phyloP scores from a whole-genome alignment of 2,797 vertebrate genomes.

The Erethizon dorsatum region DNA sequence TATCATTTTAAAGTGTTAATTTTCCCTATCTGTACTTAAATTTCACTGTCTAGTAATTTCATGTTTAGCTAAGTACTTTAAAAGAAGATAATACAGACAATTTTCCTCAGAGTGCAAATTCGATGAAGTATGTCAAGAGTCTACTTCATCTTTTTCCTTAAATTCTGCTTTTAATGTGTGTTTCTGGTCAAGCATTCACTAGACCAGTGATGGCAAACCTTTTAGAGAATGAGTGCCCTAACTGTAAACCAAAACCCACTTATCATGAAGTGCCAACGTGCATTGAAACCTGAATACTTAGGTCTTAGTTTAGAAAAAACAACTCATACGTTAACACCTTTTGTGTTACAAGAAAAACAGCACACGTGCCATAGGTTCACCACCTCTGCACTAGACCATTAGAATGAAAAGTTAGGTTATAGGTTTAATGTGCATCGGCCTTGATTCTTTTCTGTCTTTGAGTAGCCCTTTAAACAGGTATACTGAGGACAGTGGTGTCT shows the following conservation, averaged over 20 bases:
- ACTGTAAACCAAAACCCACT: neutral
- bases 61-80: neutral
- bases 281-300: neutral
- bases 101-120: neutral
- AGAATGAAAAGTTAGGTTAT: constrained; percentile 39
- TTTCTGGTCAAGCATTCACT: constrained; percentile 33
- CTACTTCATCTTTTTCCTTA: constrained; percentile 17
- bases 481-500: neutral
- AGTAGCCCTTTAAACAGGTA: neutral
- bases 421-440: neutral
- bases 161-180: neutral
- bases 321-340: neutral
- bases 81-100: neutral
- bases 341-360: neutral
- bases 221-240: neutral
- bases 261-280: neutral
- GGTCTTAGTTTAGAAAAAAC: neutral
- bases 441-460: neutral
- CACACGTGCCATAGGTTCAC: neutral
- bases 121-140: neutral
- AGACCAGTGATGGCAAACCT: neutral
- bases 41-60: neutral
- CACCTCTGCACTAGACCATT: neutral
- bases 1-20: neutral
- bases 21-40: constrained; percentile 17